These are phyloP conservation scores for Lordiphosa andalusiaca DNA, from an alignment of 2,888 invertebrate species.

Conservation along the genomic window DNA sequence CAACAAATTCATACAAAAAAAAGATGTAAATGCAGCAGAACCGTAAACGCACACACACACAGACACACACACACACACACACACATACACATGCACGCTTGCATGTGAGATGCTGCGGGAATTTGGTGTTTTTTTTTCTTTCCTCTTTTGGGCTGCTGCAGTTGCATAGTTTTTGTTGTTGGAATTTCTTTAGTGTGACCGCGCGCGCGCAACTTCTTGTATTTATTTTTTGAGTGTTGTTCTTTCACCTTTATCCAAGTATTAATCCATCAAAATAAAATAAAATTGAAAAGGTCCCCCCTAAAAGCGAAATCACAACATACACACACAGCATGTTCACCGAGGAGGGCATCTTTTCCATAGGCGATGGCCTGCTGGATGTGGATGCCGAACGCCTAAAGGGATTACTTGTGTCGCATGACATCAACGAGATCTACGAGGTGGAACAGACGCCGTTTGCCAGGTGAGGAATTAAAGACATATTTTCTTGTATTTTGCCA, in stretches of 20 bases:
- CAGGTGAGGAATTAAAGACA: slow-evolving; percentile 83
- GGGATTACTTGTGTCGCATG: slow-evolving; percentile 86
- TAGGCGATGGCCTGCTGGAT: slow-evolving; percentile 87
- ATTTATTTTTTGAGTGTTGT: slow-evolving; percentile 12
- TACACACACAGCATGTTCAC: slow-evolving; percentile 73
- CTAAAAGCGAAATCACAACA: slow-evolving; percentile 14
- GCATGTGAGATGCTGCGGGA: slow-evolving; percentile 18
- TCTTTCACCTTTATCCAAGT: slow-evolving; percentile 18
- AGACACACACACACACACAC: slow-evolving; percentile 5
- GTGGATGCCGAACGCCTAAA: slow-evolving; percentile 85
- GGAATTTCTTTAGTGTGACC: slow-evolving; percentile 27
- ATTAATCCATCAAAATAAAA: slow-evolving; percentile 8
- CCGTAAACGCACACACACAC: slow-evolving; percentile 30
- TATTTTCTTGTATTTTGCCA: slow-evolving; percentile 30
- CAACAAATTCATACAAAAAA: slow-evolving; percentile 16
- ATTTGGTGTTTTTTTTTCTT: slow-evolving; percentile 23
- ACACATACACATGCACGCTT: too few species aligned
- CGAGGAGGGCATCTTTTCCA: slow-evolving; percentile 79
- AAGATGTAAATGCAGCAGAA: slow-evolving; percentile 29
- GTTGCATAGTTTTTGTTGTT: slow-evolving; percentile 32
- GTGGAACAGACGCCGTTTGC: slow-evolving; percentile 92
- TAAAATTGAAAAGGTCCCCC: slow-evolving; percentile 22
- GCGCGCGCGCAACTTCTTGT: slow-evolving; percentile 32
- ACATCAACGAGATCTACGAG: slow-evolving; percentile 88
- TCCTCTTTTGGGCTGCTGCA: slow-evolving; percentile 19